Conservation (phyloP, 2,113 vertebrate species). For the Laterallus jamaicensis region DNA sequence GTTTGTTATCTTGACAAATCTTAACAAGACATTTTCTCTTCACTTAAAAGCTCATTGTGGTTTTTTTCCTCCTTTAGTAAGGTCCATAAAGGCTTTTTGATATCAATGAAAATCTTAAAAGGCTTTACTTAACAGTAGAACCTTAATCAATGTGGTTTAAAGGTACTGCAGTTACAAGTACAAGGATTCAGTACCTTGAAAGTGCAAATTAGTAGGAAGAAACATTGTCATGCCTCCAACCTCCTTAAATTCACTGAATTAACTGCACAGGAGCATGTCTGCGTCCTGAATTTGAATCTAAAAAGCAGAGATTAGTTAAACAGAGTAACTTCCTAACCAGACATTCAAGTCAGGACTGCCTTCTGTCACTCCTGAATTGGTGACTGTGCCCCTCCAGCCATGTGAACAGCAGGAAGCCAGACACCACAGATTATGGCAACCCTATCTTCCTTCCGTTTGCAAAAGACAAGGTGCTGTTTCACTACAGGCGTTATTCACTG, state of each 20-base stretch:
- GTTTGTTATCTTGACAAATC: conserved; percentile 63
- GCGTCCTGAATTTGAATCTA: not conserved
- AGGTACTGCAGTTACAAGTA: conserved; percentile 36
- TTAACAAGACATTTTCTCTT: conserved; percentile 55
- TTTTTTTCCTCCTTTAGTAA: conserved; percentile 51
- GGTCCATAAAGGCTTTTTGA: conserved; percentile 50
- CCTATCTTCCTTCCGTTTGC: not conserved
- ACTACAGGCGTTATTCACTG: not conserved
- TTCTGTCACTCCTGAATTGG: not conserved
- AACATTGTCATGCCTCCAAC: conserved; percentile 45
- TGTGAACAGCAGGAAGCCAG: not conserved
- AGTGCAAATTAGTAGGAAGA: conserved; percentile 60
- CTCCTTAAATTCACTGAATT: conserved; percentile 9
- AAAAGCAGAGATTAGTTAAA: not conserved
- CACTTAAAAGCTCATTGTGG: conserved; percentile 61
- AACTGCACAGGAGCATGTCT: not conserved
- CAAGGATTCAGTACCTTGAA: conserved; percentile 47
- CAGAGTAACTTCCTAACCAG: not conserved
- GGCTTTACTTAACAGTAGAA: conserved; percentile 64
- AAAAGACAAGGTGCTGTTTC: not conserved
- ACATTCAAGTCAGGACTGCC: not conserved
- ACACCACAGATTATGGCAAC: not conserved
- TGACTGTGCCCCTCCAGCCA: not conserved
- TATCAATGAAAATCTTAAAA: conserved; percentile 64
- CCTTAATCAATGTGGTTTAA: conserved; percentile 65